phyloP scores from a whole-genome alignment of 2,113 vertebrate species.

The Hiodon tergisus region DNA sequence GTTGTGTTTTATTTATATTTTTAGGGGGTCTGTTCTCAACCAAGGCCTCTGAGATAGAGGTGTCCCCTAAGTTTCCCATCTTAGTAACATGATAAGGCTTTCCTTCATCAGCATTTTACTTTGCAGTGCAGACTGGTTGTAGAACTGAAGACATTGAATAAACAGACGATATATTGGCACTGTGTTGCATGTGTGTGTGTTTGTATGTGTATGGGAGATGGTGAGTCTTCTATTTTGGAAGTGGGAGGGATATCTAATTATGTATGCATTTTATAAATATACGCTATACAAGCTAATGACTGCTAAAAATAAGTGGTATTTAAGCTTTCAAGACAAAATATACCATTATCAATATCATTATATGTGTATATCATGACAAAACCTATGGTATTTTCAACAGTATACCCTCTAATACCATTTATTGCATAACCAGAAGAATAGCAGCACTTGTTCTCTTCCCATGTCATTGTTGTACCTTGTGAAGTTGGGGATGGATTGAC shows the following conservation, averaged over 20 bases:
- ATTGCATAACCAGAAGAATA: too few relatives aligned
- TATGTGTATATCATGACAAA: background rate
- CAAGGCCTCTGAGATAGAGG: constrained; percentile 8
- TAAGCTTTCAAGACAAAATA: background rate
- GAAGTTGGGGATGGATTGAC: too few relatives aligned
- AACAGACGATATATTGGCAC: constrained; percentile 3
- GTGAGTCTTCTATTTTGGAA: background rate
- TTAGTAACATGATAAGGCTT: constrained; percentile 13
- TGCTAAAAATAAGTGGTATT: background rate
- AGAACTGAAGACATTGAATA: constrained; percentile 7
- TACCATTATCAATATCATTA: background rate
- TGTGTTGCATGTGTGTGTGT: background rate
- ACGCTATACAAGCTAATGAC: background rate
- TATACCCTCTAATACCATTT: too few relatives aligned
- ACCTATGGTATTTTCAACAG: too few relatives aligned
- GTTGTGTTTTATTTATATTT: constrained; percentile 36
- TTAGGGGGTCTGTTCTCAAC: background rate
- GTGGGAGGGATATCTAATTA: too few relatives aligned
- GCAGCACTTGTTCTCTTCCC: too few relatives aligned
- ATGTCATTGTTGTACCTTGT: too few relatives aligned
- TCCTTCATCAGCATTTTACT: constrained; percentile 23
- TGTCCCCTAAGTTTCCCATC: constrained; percentile 6
- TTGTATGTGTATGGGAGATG: background rate
- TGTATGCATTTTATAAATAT: background rate
- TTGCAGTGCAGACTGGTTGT: constrained; percentile 13